A percentile compares a stretch with the other conserved stretches of the same genome.
Conservation (phyloP, 2,888 invertebrate genomes). For the Blastobasis lacticolella region DNA sequence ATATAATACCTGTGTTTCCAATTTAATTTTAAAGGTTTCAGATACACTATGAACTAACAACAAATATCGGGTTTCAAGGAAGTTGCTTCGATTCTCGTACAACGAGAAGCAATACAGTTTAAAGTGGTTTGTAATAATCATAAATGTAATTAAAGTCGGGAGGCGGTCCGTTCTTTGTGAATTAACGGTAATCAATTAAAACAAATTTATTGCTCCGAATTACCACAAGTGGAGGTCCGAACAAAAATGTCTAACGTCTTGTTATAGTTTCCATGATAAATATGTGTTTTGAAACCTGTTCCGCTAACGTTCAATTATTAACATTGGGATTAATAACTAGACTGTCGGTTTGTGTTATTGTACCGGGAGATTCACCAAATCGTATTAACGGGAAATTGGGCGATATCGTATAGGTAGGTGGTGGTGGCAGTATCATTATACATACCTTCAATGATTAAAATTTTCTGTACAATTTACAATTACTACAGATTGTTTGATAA, state of each 20-base stretch:
- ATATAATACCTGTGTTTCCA: not conserved
- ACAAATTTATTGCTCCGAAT: slow-evolving; percentile 48
- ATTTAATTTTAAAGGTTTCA: not conserved
- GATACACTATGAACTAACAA: not conserved
- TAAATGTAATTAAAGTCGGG: slow-evolving; percentile 55
- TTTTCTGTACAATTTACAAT: too few relatives aligned
- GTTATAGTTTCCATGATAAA: slow-evolving; percentile 52
- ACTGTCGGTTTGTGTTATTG: slow-evolving; percentile 8
- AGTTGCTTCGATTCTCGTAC: not conserved
- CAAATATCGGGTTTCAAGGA: not conserved
- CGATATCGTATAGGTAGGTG: too few relatives aligned
- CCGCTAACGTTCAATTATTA: slow-evolving; percentile 28
- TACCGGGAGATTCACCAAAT: slow-evolving; percentile 9
- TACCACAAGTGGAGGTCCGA: slow-evolving; percentile 35
- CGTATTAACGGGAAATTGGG: not conserved
- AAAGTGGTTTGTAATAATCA: slow-evolving; percentile 41
- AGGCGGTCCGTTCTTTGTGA: slow-evolving; percentile 51
- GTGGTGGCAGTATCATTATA: too few relatives aligned
- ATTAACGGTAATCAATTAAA: slow-evolving; percentile 63
- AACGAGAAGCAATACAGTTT: slow-evolving; percentile 23
- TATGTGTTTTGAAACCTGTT: slow-evolving; percentile 44
- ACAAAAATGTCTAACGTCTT: slow-evolving; percentile 41
- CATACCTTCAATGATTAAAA: too few relatives aligned
- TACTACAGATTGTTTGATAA: too few relatives aligned
- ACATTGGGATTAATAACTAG: slow-evolving; percentile 16